These are phyloP conservation scores for Drosophila equinoxialis DNA, from an alignment of 1,140 invertebrate species.

Conservation along the genomic window DNA sequence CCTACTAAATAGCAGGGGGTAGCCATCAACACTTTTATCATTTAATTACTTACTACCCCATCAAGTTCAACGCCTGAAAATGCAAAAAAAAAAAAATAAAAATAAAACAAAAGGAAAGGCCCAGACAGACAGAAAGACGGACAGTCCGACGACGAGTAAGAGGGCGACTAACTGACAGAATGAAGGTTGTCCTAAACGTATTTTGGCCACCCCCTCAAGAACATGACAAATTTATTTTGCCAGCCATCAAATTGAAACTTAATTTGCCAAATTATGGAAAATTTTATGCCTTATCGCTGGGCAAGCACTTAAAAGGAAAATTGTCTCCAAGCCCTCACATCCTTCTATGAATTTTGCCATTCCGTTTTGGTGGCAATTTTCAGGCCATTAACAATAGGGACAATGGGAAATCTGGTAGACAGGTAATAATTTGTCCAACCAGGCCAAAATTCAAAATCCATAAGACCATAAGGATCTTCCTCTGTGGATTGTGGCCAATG, in stretches of 20 bases:
- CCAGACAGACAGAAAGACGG: neutral
- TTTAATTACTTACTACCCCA: conserved; percentile 43
- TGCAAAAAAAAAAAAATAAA: too few relatives aligned
- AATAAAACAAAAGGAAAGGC: neutral
- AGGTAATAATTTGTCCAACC: conserved; percentile 62
- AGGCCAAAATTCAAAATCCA: conserved; percentile 8
- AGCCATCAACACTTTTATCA: conserved; percentile 34
- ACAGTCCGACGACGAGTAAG: neutral
- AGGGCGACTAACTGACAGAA: neutral
- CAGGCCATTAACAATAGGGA: conserved; percentile 48
- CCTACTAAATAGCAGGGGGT: too few relatives aligned
- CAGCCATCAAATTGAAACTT: conserved; percentile 62
- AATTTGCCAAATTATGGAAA: conserved; percentile 65
- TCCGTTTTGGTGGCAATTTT: conserved; percentile 32
- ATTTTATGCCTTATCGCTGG: conserved; percentile 47
- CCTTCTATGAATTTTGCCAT: neutral
- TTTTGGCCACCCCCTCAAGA: conserved; percentile 18
- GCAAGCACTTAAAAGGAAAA: conserved; percentile 55
- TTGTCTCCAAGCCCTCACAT: neutral
- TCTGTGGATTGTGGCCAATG: conserved; percentile 8
- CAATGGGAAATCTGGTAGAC: conserved; percentile 39
- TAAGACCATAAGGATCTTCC: conserved; percentile 2
- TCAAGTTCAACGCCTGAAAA: conserved; percentile 36
- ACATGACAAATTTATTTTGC: conserved; percentile 48
- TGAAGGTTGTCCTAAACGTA: conserved; percentile 10